Conservation (phyloP, 2,888 invertebrate species). For the Villa cingulata region DNA sequence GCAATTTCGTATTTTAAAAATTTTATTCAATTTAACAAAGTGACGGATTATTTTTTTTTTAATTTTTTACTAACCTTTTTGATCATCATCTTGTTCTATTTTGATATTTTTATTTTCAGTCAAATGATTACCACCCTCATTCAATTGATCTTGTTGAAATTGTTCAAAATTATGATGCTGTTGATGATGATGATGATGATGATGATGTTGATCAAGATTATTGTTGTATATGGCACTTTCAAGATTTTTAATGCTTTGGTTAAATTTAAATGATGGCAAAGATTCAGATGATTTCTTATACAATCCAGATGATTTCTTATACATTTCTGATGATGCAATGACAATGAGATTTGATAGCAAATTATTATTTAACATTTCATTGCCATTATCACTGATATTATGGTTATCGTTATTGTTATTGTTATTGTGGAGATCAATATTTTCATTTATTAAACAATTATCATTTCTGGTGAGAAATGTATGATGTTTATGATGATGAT, state of each 20-base stretch:
- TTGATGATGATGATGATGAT: not conserved
- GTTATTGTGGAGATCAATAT: not conserved
- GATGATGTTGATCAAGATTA: not conserved
- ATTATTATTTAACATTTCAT: slow-evolving; percentile 6
- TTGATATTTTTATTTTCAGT: not conserved
- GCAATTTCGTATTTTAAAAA: too few relatives aligned
- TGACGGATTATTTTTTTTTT: not conserved
- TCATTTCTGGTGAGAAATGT: not conserved
- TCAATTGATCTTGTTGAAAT: too few relatives aligned
- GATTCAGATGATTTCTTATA: not conserved
- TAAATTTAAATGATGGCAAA: not conserved
- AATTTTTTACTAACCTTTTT: slow-evolving; percentile 3
- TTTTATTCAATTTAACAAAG: too few relatives aligned
- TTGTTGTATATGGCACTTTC: not conserved
- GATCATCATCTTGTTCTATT: slow-evolving; percentile 5
- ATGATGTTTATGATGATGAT: not conserved
- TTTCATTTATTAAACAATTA: slow-evolving; percentile 5
- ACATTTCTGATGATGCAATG: not conserved
- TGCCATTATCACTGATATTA: slow-evolving; percentile 5
- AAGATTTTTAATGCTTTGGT: not conserved
- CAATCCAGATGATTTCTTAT: not conserved
- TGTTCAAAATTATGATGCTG: too few relatives aligned
- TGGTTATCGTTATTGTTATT: not conserved
- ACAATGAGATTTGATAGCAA: slow-evolving; percentile 8
- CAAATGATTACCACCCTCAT: not conserved